Evolutionary conservation across 2,797 vertebrate species (phyloP), one percentile per base, ranked within the genome.

Genomic region (Urosaurus nigricauda): DNA sequence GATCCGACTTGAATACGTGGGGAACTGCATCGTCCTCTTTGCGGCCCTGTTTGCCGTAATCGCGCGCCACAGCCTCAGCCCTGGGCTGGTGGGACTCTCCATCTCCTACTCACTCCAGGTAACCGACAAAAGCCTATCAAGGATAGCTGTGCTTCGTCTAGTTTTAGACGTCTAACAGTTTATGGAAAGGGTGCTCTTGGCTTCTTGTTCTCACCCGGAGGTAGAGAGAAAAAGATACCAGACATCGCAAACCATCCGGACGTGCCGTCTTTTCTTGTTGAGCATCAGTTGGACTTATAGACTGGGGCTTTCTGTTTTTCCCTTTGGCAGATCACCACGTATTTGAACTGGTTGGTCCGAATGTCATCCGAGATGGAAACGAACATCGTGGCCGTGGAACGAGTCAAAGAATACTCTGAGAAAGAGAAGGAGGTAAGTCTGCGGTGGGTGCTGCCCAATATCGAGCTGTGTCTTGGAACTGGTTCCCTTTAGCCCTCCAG

Each of bases 331-430:
- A 93, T 98, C 35, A 98, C 98, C 8, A 60, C 97, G 0, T 98
- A 98, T 90, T 92, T 98, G 88, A 99, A 98, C 91, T 99, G 98
- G 98, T 96, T 99, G 79, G 99, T 99, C 24, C 97, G 98, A 84
- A 99, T 99, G 99, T 98, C 98, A 0, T 99, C 98, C 0, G 99
- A 99, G 68, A 92, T 99, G 95, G 99, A 99, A 94, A 98, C 98
- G 83, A 99, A 99, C 97, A 98, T 99, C 0, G 98, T 99, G 74
- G 99, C 98, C 0, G 98, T 99, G 92, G 99, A 99, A 95, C 97
- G 95, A 93, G 98, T 99, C 53, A 98, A 98, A 58, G 98, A 99
- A 84, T 99, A 99, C 1, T 90, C 96, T 0, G 98, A 98, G 81
- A 98, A 97, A 0, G 96, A 98, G 92, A 99, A 99, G 94, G 99